phyloP scores from a whole-genome alignment of 1,140 invertebrate genomes.

The Lucilia sericata region DNA sequence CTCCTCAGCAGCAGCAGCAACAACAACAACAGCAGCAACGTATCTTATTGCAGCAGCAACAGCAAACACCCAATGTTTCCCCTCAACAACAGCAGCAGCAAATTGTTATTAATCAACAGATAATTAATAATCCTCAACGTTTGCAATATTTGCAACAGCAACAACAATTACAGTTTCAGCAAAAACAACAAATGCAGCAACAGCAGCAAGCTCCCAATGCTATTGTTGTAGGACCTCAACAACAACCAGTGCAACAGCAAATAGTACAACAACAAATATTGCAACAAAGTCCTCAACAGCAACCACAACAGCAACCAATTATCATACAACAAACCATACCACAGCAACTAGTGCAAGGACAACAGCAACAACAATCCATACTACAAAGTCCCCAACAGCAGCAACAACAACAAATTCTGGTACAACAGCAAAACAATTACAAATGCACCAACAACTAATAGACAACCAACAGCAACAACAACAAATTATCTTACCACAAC shows the following conservation, averaged over 20 bases:
- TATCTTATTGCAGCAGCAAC: slow-evolving; percentile 51
- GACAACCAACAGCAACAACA: slow-evolving; percentile 37
- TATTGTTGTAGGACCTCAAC: slow-evolving; percentile 34
- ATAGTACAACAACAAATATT: slow-evolving; percentile 55
- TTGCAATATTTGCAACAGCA: slow-evolving; percentile 64
- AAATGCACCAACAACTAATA: slow-evolving; percentile 49
- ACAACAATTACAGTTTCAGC: slow-evolving; percentile 57
- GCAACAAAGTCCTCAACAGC: slow-evolving; percentile 46
- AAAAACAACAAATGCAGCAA: slow-evolving; percentile 52
- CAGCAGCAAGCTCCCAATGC: slow-evolving; percentile 50
- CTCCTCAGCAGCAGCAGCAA: slow-evolving; percentile 55
- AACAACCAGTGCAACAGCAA: slow-evolving; percentile 55
- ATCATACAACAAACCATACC: slow-evolving; percentile 50
- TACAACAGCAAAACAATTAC: slow-evolving; percentile 57
- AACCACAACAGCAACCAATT: slow-evolving; percentile 48
- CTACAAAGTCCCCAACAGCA: slow-evolving; percentile 62
- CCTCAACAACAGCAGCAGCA: slow-evolving; percentile 55
- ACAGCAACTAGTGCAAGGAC: slow-evolving; percentile 45
- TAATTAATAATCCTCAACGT: slow-evolving; percentile 59
- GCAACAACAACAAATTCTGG: slow-evolving; percentile 55
- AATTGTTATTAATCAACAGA: slow-evolving; percentile 65
- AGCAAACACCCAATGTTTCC: slow-evolving; percentile 45
- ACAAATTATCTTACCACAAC: slow-evolving; percentile 56
- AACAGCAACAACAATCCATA: slow-evolving; percentile 46
- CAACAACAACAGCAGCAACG: slow-evolving; percentile 50